Base-by-base conservation (phyloP, 2,888 invertebrate genomes). In the Amblyjoppa proteus region DNA sequence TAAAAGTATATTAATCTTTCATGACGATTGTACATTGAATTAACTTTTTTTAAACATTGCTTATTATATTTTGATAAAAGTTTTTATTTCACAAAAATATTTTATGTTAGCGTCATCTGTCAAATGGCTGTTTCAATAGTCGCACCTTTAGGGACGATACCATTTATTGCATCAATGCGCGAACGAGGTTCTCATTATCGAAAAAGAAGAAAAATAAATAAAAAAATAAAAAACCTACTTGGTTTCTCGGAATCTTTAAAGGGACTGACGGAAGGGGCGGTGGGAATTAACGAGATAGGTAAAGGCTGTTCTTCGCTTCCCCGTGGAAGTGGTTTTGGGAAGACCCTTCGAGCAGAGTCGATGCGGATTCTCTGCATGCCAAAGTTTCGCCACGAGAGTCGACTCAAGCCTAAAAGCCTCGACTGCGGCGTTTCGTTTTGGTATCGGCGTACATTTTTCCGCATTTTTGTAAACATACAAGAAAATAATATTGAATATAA, bases 271-370 rank as follows among this genome's bases (percentile, higher is more conserved):
- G 70, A 38, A 68, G 75, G 34, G n/a, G 53, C 53, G n/a, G 20
- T 5, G n/a, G 16, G 31, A 34, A 53, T 20, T 25, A 41, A 38
- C 28, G 31, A 73, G 49, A 4, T 16, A 58, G 9, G 25, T 31
- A 11, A 28, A 20, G 13, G 16, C 16, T n/a, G n/a, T 41, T 7
- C 61, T 16, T 56, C 28, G 56, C 71, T 70, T 83, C 81, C 87
- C 80, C 73, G 88, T 88, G 86, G 88, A 89, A 88, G 88, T 88
- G 88, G 88, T 90, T 90, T 89, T 87, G 34, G 82, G 64, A 82
- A 82, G 76, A 82, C 77, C 75, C 73, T 71, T 68, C 73, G 51
- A 58, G 56, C 53, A 71, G 66, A 66, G 4, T 49, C 58, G 45
- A 41, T 56, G 45, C 20, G 38, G 69, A 38, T 75, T 70, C 68